Conservation (phyloP, 2,113 vertebrate species). For the Pardalotus punctatus region DNA sequence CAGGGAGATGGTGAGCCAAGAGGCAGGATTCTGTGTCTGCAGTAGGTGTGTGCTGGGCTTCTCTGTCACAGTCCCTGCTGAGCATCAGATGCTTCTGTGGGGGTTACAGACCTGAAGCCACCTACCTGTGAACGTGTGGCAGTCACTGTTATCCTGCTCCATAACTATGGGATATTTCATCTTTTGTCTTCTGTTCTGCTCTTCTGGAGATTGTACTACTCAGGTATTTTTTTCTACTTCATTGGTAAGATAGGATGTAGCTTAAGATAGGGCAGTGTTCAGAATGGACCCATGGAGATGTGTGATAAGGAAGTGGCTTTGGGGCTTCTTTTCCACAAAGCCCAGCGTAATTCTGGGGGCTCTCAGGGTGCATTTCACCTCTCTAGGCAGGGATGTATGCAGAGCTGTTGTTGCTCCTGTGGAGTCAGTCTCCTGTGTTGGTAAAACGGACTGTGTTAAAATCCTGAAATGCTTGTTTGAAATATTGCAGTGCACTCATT, state of each 20-base stretch:
- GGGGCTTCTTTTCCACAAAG: neutral
- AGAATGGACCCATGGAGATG: neutral
- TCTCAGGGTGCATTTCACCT: neutral
- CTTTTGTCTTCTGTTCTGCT: neutral
- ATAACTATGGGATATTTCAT: rapidly evolving
- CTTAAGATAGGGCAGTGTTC: neutral
- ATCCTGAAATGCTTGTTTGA: conserved; percentile 21
- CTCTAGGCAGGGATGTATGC: neutral
- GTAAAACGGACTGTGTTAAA: neutral
- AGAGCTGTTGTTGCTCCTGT: neutral
- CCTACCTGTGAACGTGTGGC: rapidly evolving
- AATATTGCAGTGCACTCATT: conserved; percentile 17
- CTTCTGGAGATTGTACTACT: neutral
- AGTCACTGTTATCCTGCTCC: rapidly evolving
- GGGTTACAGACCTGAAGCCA: neutral
- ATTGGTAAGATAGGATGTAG: neutral
- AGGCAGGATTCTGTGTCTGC: neutral
- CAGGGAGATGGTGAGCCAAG: neutral
- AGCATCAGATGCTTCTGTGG: neutral
- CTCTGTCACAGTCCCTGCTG: neutral
- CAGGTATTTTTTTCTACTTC: neutral
- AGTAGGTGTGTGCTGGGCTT: neutral
- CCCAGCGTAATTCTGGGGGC: rapidly evolving
- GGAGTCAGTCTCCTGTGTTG: neutral
- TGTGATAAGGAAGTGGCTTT: neutral